Percentiles rank a stretch among this genome's conserved stretches.
Conservation (phyloP, 1,140 invertebrate species). For the Drosophila lowei region DNA sequence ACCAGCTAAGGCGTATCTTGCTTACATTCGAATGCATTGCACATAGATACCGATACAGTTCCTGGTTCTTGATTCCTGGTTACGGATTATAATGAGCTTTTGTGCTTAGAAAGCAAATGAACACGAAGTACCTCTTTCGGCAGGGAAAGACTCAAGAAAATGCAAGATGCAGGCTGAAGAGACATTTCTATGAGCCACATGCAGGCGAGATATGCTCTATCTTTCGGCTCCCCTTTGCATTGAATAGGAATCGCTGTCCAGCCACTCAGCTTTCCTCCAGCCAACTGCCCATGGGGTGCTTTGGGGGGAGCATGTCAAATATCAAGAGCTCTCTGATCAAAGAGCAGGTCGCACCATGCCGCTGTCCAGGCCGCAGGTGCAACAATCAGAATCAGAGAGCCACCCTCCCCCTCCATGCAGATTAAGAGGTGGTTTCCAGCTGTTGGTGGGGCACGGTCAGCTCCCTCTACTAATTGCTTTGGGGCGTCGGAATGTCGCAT, state of each 20-base stretch:
- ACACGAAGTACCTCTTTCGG: neutral
- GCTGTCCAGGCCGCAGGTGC: neutral
- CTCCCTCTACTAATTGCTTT: constrained; percentile 9
- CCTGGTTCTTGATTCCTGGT: neutral
- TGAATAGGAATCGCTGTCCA: too few species aligned
- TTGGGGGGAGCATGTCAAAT: neutral
- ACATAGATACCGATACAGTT: constrained; percentile 19
- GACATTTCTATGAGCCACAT: too few species aligned
- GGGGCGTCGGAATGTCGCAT: constrained; percentile 2
- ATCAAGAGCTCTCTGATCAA: neutral
- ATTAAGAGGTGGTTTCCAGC: neutral
- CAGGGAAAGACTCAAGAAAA: neutral
- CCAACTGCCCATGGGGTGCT: too few species aligned
- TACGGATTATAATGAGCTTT: constrained; percentile 39
- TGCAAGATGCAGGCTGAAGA: too few species aligned
- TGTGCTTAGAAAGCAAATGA: constrained; percentile 24
- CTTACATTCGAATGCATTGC: constrained; percentile 54
- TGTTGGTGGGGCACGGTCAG: neutral
- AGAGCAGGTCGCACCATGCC: neutral
- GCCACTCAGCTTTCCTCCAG: too few species aligned
- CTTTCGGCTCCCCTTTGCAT: too few species aligned
- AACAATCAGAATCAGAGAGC: neutral
- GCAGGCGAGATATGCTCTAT: too few species aligned
- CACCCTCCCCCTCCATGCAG: too few species aligned
- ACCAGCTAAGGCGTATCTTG: constrained; percentile 54